Conservation (phyloP, 1,140 invertebrate genomes). For the Drosophila parvula region DNA sequence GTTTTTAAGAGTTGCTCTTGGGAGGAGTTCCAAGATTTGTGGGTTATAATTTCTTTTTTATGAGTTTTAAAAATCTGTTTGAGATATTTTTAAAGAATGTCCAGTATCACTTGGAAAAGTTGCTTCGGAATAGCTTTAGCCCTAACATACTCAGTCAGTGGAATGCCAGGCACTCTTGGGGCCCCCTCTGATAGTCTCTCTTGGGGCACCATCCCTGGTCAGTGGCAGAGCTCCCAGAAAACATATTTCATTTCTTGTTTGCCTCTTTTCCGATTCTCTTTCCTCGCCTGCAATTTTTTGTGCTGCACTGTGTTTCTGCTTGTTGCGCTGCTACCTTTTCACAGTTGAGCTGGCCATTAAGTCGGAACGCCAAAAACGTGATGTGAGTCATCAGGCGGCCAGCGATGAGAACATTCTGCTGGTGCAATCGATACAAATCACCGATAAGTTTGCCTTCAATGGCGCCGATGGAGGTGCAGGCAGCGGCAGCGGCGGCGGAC, state of each 20-base stretch:
- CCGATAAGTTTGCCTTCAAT: conserved; percentile 96
- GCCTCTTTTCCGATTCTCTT: conserved; percentile 31
- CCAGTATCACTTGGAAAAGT: background rate
- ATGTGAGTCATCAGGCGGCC: conserved; percentile 84
- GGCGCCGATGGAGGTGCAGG: conserved; percentile 77
- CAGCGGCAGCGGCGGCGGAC: conserved; percentile 40
- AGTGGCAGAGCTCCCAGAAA: conserved; percentile 37
- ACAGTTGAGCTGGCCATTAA: conserved; percentile 74
- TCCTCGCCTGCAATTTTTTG: conserved; percentile 41
- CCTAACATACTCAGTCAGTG: background rate
- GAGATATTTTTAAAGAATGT: too few relatives aligned
- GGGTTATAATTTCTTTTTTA: background rate
- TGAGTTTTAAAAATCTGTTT: background rate
- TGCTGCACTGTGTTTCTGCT: conserved; percentile 15
- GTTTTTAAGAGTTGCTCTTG: background rate
- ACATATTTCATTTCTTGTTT: conserved; percentile 65
- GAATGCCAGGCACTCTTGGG: background rate
- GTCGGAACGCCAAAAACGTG: conserved; percentile 78
- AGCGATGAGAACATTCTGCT: conserved; percentile 92
- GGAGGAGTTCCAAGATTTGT: background rate
- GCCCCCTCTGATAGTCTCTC: background rate
- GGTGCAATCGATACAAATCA: conserved; percentile 96
- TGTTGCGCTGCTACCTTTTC: conserved; percentile 59
- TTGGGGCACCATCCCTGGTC: conserved; percentile 9
- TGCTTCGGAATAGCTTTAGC: background rate